Evolutionary conservation across 2,888 invertebrate genomes (phyloP).

Genomic region (Atherix ibis): DNA sequence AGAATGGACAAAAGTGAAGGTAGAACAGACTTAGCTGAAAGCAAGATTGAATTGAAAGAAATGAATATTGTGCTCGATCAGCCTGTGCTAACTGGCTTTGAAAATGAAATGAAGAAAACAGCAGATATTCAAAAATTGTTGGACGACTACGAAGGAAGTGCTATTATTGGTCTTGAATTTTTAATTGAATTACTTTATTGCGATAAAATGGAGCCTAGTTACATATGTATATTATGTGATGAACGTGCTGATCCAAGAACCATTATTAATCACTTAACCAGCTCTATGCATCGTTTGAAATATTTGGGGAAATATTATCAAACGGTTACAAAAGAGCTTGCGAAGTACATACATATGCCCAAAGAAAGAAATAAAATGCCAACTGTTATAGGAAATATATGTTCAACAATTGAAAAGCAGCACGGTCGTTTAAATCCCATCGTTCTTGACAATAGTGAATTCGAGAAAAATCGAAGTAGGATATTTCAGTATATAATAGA

Average conservation of each 20-base stretch:
- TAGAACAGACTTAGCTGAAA: too few relatives aligned
- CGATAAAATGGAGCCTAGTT: slow-evolving; percentile 51
- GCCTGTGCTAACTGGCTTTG: slow-evolving; percentile 54
- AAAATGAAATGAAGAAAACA: slow-evolving; percentile 38
- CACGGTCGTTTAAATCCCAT: slow-evolving; percentile 53
- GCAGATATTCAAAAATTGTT: slow-evolving; percentile 37
- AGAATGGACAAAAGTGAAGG: too few relatives aligned
- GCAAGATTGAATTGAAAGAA: too few relatives aligned
- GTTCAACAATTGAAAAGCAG: slow-evolving; percentile 56
- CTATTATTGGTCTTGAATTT: slow-evolving; percentile 62
- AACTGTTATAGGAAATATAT: slow-evolving; percentile 37
- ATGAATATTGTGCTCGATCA: slow-evolving; percentile 41
- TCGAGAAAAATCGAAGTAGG: too few relatives aligned
- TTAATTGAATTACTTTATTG: slow-evolving; percentile 54
- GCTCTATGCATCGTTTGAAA: slow-evolving; percentile 60
- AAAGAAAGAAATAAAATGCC: slow-evolving; percentile 39
- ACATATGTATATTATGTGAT: slow-evolving; percentile 61
- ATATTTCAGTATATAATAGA: slow-evolving; percentile 48
- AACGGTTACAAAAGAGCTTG: slow-evolving; percentile 41
- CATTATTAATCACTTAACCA: slow-evolving; percentile 61
- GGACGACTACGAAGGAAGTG: slow-evolving; percentile 31
- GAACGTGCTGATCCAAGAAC: slow-evolving; percentile 66
- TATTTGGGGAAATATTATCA: too few relatives aligned
- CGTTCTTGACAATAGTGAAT: slow-evolving; percentile 47
- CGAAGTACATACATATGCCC: slow-evolving; percentile 42